Percentiles rank a stretch among this genome's conserved stretches.
Evolutionary conservation across 2,888 invertebrate species (phyloP).

Genomic region (Carpatolechia fugitivella): DNA sequence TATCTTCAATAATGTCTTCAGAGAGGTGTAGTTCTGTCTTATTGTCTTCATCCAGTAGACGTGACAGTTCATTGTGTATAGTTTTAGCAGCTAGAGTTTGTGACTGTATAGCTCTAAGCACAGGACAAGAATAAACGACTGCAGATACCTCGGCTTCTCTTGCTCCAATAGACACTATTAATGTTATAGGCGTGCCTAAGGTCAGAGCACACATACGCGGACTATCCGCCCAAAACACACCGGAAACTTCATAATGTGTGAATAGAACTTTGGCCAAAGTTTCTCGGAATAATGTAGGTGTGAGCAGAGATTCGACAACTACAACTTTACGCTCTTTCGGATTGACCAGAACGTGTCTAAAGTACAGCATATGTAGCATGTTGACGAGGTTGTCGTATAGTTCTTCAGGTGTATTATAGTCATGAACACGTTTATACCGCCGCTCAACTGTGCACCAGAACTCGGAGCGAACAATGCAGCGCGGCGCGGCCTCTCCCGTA

Average conservation of each 20-base stretch:
- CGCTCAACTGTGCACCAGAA: slow-evolving; percentile 83
- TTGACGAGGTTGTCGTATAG: slow-evolving; percentile 92
- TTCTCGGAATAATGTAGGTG: slow-evolving; percentile 91
- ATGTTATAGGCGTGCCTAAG: slow-evolving; percentile 85
- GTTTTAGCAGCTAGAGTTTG: slow-evolving; percentile 87
- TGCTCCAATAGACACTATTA: slow-evolving; percentile 94
- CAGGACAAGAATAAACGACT: slow-evolving; percentile 91
- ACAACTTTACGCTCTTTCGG: slow-evolving; percentile 96
- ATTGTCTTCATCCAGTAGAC: slow-evolving; percentile 68
- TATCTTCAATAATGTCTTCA: slow-evolving; percentile 84
- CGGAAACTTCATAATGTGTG: slow-evolving; percentile 90
- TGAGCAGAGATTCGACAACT: slow-evolving; percentile 93
- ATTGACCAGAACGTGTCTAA: slow-evolving; percentile 93
- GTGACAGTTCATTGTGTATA: slow-evolving; percentile 81
- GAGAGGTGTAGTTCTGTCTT: slow-evolving; percentile 66
- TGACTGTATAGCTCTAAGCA: slow-evolving; percentile 91
- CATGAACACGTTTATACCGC: slow-evolving; percentile 80
- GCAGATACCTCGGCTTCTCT: slow-evolving; percentile 85
- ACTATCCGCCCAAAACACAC: slow-evolving; percentile 86
- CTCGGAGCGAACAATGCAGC: slow-evolving; percentile 91
- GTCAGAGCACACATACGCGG: slow-evolving; percentile 91
- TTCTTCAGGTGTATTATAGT: slow-evolving; percentile 82
- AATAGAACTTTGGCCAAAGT: slow-evolving; percentile 95
- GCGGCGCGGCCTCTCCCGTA: slow-evolving; percentile 92
- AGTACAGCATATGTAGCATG: slow-evolving; percentile 92